These are phyloP conservation scores for Ellobium chinense DNA, from an alignment of 2,888 invertebrate genomes.

Conservation along the genomic window DNA sequence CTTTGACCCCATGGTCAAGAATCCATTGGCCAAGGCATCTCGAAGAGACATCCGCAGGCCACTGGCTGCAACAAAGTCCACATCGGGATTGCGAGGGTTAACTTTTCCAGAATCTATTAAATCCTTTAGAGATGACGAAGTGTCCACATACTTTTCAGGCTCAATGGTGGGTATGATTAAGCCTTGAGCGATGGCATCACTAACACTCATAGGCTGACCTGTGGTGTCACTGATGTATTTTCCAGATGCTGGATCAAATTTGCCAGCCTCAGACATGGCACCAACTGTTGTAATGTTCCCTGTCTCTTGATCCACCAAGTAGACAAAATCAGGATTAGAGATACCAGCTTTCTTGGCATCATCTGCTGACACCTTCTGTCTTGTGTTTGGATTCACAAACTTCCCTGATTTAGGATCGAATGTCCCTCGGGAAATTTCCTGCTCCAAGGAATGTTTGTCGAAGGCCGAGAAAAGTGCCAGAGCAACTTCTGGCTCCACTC, in stretches of 20 bases:
- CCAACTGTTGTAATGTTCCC: slow-evolving; percentile 71
- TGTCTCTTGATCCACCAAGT: slow-evolving; percentile 72
- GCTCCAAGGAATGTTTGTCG: slow-evolving; percentile 77
- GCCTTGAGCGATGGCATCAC: slow-evolving; percentile 90
- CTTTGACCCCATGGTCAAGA: slow-evolving; percentile 84
- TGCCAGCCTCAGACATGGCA: slow-evolving; percentile 68
- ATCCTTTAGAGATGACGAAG: slow-evolving; percentile 66
- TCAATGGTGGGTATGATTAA: slow-evolving; percentile 69
- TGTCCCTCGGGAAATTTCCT: slow-evolving; percentile 73
- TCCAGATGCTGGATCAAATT: slow-evolving; percentile 83
- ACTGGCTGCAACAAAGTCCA: slow-evolving; percentile 70
- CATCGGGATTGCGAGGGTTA: slow-evolving; percentile 65
- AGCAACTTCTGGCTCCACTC: slow-evolving; percentile 64
- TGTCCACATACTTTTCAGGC: slow-evolving; percentile 68
- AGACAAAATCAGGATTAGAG: slow-evolving; percentile 67
- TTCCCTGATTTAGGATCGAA: slow-evolving; percentile 79
- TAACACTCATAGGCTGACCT: slow-evolving; percentile 83
- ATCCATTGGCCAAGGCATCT: slow-evolving; percentile 86
- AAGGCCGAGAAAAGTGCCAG: slow-evolving; percentile 70
- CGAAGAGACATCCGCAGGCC: slow-evolving; percentile 81
- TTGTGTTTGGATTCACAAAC: slow-evolving; percentile 75
- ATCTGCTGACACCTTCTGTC: slow-evolving; percentile 83
- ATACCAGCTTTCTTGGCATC: slow-evolving; percentile 84
- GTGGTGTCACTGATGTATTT: slow-evolving; percentile 84
- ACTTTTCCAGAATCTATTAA: slow-evolving; percentile 71